These are phyloP conservation scores for Cebus imitator DNA, from an alignment of 2,113 vertebrate species.

Conservation along the genomic window DNA sequence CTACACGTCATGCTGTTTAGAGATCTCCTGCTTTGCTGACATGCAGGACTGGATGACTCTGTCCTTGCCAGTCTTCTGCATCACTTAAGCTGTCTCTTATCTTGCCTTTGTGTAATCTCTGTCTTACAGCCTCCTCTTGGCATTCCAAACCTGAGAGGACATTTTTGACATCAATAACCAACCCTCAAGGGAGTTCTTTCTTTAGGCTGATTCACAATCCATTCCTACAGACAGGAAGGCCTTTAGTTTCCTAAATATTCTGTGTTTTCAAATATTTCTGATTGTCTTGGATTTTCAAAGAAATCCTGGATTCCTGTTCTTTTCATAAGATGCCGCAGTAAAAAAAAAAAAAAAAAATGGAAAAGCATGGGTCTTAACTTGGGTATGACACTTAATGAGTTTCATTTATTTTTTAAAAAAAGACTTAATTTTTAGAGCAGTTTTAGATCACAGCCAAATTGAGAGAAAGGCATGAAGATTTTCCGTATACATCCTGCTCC, in stretches of 20 bases:
- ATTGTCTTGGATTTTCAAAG: neutral
- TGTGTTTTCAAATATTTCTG: neutral
- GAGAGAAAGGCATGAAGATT: neutral
- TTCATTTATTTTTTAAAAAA: neutral
- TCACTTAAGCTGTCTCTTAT: neutral
- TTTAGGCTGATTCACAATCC: neutral
- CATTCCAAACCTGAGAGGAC: neutral
- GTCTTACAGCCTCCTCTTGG: neutral
- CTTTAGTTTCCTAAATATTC: neutral
- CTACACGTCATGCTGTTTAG: neutral
- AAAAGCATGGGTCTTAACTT: neutral
- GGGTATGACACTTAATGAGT: neutral
- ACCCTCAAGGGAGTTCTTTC: neutral
- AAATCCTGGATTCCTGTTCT: neutral
- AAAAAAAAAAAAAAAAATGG: neutral
- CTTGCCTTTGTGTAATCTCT: neutral
- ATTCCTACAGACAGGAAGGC: neutral
- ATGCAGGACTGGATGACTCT: too few species aligned
- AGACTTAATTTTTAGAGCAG: neutral
- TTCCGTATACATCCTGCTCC: neutral
- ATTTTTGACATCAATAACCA: neutral
- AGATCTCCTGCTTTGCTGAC: neutral
- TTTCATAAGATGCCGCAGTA: neutral
- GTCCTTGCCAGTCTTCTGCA: neutral
- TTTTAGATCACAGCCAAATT: neutral